Base-by-base conservation (phyloP, 1,140 invertebrate species). In the Ceratina calcarata region DNA sequence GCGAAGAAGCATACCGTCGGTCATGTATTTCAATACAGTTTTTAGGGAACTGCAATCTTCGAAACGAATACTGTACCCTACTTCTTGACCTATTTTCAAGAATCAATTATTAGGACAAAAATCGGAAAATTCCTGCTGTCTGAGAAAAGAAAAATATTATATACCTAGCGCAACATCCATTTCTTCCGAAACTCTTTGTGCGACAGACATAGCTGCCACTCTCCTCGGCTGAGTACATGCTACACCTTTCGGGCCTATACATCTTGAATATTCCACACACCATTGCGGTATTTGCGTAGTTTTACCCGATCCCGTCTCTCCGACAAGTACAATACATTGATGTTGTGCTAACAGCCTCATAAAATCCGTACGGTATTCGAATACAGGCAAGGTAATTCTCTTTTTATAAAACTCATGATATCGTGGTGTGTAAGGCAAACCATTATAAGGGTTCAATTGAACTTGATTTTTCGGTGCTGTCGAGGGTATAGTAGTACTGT, bases 41-140 rank as follows among this genome's bases (percentile, higher is more conserved):
- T 97, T 98, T 0, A 97, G 94, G 18, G 97, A 98, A 24, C 98
- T 99, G 89, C 99, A 99, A 93, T 99, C 99, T 94, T 99, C 99
- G 92, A 99, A 99, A 94, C 99, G 97, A 88, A 99, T 99, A 88
- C 97, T 99, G 91, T 99, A 99, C 77, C 99, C 99, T 20, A 99
- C 99, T 94, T 99, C 98, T 90, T 98, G 96, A 13, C 99, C 97
- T 92, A 27, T 75, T 78, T 24, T 37, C 49, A n/a, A 78, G 12
- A 62, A 68, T 20, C 1, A 32, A 60, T 12, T 57, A 10, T 45
- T 3, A 6, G 8, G 1, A 10, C 20, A 60, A 37, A 15, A 32
- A 24, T 15, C 27, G 20, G 45, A 8, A 72, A 51, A 37, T 24
- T 20, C 78, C 1, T 16, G 37, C 10, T 10, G 37, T 60, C 7